A percentile compares a stretch with the other conserved stretches of the same genome.
Evolutionary conservation across 2,113 vertebrate genomes (phyloP).

Genomic region (Thymallus thymallus): DNA sequence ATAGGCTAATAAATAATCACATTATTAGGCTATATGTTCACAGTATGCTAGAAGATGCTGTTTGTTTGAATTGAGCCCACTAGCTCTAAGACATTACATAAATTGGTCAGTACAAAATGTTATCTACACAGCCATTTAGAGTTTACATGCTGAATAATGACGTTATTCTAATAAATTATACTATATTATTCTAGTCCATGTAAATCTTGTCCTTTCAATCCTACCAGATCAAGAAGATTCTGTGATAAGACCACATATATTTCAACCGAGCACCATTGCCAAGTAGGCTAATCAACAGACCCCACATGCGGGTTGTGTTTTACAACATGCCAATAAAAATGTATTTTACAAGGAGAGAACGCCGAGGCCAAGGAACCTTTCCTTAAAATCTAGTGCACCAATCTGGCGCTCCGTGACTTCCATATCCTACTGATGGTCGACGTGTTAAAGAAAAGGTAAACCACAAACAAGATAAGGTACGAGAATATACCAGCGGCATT

Average conservation of each 20-base stretch:
- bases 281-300: neutral
- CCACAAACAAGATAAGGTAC: slow-evolving; percentile 74
- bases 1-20: too few species aligned
- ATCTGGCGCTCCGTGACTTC: neutral
- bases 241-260: too few species aligned
- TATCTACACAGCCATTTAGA: too few species aligned
- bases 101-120: too few species aligned
- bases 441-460: slow-evolving; percentile 64
- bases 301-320: neutral
- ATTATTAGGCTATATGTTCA: neutral
- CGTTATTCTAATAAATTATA: neutral
- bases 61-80: neutral
- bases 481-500: slow-evolving; percentile 86
- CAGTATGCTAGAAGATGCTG: neutral
- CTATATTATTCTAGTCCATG: neutral
- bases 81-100: neutral
- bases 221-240: neutral
- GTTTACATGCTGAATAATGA: neutral
- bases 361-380: neutral
- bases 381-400: neutral
- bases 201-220: neutral
- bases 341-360: neutral
- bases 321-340: neutral
- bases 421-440: slow-evolving; percentile 50
- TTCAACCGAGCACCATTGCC: too few species aligned